Conservation (phyloP, 2,888 invertebrate species). For the Habroteleia sp. region DNA sequence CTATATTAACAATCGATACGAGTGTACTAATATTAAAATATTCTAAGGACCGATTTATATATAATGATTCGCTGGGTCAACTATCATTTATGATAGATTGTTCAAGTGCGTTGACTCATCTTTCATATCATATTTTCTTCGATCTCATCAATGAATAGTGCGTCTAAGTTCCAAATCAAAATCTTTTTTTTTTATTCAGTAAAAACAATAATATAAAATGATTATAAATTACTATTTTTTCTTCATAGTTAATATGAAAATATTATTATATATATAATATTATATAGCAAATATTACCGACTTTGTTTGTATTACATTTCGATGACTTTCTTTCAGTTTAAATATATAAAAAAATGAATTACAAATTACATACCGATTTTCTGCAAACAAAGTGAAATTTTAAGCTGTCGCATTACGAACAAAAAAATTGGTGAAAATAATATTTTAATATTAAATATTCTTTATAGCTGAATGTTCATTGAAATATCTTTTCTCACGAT, state of each 20-base stretch:
- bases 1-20: conserved; percentile 50
- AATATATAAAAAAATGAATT: too few species aligned
- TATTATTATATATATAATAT: too few species aligned
- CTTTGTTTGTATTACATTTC: too few species aligned
- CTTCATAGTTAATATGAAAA: too few species aligned
- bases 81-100: conserved; percentile 51
- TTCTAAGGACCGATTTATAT: conserved; percentile 50
- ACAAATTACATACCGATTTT: too few species aligned
- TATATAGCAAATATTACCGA: too few species aligned
- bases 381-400: too few species aligned
- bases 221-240: too few species aligned
- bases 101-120: conserved; percentile 55
- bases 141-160: conserved; percentile 39
- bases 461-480: background rate
- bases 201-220: too few species aligned
- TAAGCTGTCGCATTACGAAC: too few species aligned
- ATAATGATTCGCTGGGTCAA: conserved; percentile 40
- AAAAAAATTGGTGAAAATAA: too few species aligned
- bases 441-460: background rate
- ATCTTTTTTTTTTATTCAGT: background rate
- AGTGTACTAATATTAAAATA: conserved; percentile 49
- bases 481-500: conserved; percentile 24
- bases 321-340: too few species aligned
- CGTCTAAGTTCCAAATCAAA: conserved; percentile 36
- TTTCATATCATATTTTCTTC: conserved; percentile 25